Conservation (phyloP, 2,113 vertebrate genomes). For the Hippocampus zosterae region DNA sequence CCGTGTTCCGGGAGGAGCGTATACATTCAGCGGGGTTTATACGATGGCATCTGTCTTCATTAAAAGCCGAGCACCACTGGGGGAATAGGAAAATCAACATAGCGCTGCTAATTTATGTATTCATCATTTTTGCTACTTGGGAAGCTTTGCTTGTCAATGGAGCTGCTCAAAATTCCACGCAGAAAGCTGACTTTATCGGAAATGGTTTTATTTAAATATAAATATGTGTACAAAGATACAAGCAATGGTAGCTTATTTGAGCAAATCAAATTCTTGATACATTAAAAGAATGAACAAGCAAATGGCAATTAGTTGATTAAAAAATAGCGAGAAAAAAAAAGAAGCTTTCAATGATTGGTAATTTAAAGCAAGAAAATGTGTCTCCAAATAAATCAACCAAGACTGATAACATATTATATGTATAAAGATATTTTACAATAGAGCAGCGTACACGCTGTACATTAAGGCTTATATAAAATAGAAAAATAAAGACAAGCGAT, state of each 20-base stretch:
- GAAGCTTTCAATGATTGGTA: slow-evolving; percentile 66
- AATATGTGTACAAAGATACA: slow-evolving; percentile 85
- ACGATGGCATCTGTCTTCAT: slow-evolving; percentile 72
- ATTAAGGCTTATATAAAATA: slow-evolving; percentile 84
- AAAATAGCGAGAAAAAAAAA: slow-evolving; percentile 42
- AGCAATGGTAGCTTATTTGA: slow-evolving; percentile 76
- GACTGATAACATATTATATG: slow-evolving; percentile 68
- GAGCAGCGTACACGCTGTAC: slow-evolving; percentile 78
- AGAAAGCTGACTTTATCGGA: slow-evolving; percentile 63
- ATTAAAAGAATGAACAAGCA: slow-evolving; percentile 66
- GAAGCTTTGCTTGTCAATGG: slow-evolving; percentile 59
- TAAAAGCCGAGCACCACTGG: slow-evolving; percentile 59
- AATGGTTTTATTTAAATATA: slow-evolving; percentile 85
- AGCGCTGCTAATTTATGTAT: slow-evolving; percentile 71
- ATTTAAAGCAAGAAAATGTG: slow-evolving; percentile 52
- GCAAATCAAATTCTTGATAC: slow-evolving; percentile 76
- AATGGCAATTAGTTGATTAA: slow-evolving; percentile 68
- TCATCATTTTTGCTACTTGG: slow-evolving; percentile 60
- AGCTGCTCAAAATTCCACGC: slow-evolving; percentile 36
- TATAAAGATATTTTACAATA: slow-evolving; percentile 80
- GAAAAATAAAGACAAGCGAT: slow-evolving; percentile 81
- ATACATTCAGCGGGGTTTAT: slow-evolving; percentile 55
- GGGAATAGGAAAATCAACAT: slow-evolving; percentile 69
- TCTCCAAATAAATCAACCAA: slow-evolving; percentile 56
- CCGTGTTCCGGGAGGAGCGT: slow-evolving; percentile 44